These are phyloP conservation scores for Anoplophora glabripennis DNA, from an alignment of 1,140 invertebrate species.

Conservation along the genomic window DNA sequence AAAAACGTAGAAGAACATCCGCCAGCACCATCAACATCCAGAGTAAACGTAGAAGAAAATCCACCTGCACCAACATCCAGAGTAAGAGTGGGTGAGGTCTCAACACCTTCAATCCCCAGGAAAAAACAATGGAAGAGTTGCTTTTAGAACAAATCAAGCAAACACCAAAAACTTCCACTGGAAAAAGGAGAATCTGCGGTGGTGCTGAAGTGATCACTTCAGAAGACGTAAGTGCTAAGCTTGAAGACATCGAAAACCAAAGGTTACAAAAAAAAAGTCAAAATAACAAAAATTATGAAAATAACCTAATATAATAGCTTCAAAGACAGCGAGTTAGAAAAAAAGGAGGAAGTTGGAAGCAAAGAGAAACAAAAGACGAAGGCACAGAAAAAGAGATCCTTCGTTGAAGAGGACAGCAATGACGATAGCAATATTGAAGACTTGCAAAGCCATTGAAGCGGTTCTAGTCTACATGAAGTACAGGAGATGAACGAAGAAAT, in stretches of 20 bases:
- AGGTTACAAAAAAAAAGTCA: background rate
- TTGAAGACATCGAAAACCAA: slow-evolving; percentile 9
- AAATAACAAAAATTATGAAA: too few species aligned
- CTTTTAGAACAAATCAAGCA: slow-evolving; percentile 16
- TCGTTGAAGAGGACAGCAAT: background rate
- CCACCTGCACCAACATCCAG: background rate
- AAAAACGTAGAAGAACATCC: too few species aligned
- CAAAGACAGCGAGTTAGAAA: background rate
- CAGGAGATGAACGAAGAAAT: background rate
- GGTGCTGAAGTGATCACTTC: slow-evolving; percentile 16
- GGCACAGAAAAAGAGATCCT: background rate
- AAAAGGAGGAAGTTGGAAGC: background rate
- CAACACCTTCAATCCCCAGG: background rate
- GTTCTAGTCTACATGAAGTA: slow-evolving; percentile 2
- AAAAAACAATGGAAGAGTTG: slow-evolving; percentile 3
- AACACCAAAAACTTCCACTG: slow-evolving; percentile 8
- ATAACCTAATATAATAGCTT: background rate
- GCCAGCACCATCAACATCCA: too few species aligned
- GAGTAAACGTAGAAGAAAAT: too few species aligned
- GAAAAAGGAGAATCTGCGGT: slow-evolving; percentile 9
- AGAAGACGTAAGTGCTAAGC: slow-evolving; percentile 1
- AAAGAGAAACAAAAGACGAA: too few species aligned
- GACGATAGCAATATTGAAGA: background rate
- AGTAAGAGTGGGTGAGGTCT: background rate
- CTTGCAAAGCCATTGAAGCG: background rate